These are phyloP conservation scores for Lepilemur ruficaudatus DNA, from an alignment of 2,797 vertebrate species.

Conservation along the genomic window DNA sequence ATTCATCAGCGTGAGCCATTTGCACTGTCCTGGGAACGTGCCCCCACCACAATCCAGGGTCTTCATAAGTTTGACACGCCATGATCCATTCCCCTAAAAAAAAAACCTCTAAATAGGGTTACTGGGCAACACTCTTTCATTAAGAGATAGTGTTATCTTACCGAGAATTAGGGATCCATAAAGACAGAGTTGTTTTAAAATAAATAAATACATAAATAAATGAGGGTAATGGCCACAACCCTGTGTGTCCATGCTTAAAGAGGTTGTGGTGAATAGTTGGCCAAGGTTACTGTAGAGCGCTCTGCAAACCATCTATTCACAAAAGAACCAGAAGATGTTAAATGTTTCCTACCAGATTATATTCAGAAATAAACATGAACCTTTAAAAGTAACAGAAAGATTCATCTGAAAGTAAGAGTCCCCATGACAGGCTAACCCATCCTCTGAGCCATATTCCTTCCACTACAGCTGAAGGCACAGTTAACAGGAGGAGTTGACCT, in stretches of 20 bases:
- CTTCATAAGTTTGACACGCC: conserved; percentile 48
- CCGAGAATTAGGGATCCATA: not conserved
- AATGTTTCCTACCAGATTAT: not conserved
- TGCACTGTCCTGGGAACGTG: conserved; percentile 42
- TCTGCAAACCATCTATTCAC: not conserved
- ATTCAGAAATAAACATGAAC: conserved; percentile 70
- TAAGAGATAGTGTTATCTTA: conserved; percentile 29
- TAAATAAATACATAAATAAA: not conserved
- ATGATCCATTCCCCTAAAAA: not conserved
- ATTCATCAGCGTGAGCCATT: conserved; percentile 75
- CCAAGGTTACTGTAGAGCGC: conserved; percentile 17
- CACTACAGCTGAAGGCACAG: conserved; percentile 27
- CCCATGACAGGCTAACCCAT: not conserved
- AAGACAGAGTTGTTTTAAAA: not conserved
- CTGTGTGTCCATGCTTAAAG: not conserved
- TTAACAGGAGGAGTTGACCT: not conserved
- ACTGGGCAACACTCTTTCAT: conserved; percentile 11
- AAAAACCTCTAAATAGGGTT: not conserved
- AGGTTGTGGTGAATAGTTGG: not conserved
- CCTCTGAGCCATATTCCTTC: not conserved
- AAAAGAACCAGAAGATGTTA: not conserved
- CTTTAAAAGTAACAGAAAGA: conserved; percentile 63
- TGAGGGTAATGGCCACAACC: conserved; percentile 28
- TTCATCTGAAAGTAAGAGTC: conserved; percentile 31
- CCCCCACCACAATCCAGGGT: conserved; percentile 27